Base-by-base conservation (phyloP, 2,888 invertebrate genomes). In the Leptothorax acervorum region DNA sequence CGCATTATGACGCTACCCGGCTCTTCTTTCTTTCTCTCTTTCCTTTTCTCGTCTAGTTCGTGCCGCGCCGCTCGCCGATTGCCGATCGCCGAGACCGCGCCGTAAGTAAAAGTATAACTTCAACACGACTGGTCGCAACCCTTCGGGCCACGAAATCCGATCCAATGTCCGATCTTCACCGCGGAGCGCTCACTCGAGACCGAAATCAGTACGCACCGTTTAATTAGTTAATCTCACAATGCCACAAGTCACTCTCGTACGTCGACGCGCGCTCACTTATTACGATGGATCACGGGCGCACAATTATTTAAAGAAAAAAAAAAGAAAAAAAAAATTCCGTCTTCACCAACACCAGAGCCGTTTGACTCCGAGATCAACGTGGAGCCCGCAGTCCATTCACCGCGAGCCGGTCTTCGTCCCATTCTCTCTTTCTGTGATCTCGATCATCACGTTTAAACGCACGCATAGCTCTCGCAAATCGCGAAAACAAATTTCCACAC, bases 1-100 rank as follows among this genome's bases (percentile, higher is more conserved):
- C 83, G 87, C 92, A 92, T 92, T 74, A 87, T 75, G 85, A 55
- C 57, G 78, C 63, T 70, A 51, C 39, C 35, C 65, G 18, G 39
- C 15, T 4, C 15, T 15, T 48, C 15, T 48, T 15, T 48, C 4
- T 48, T 15, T 45, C 53, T 39, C 23, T n/a, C 18, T 31, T 31
- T 31, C n/a, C 28, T 2, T 45, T 12, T 48, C 18, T 66, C 42
- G 15, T 18, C 70, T 23, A 28, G 28, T 3, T 31, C n/a, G 9
- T 45, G n/a, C 51, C 75, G 48, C 39, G n/a, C 51, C 82, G 48
- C 39, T 42, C 70, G 74, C 71, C 35, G 74, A 48, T 45, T 18
- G 42, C 60, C 48, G 74, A n/a, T 70, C 45, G 71, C 70, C 51
- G 35, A 82, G 42, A 45, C 74, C 51, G 51, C 53, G 48, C 23